phyloP scores from a whole-genome alignment of 2,797 vertebrate species.

The Phoxinus dragarum region DNA sequence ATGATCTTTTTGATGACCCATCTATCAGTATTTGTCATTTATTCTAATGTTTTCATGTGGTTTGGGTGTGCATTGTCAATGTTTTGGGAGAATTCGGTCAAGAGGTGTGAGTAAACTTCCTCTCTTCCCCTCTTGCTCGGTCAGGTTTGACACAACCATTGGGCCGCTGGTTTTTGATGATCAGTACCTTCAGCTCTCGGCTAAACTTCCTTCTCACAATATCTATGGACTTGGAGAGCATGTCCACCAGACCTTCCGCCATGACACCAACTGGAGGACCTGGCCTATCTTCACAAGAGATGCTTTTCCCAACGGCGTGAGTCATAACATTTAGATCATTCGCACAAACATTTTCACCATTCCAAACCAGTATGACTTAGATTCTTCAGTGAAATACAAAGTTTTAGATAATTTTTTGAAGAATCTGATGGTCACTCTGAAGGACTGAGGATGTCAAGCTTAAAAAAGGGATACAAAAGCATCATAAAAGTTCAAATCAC shows the following conservation, averaged over 20 bases:
- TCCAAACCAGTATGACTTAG: background rate
- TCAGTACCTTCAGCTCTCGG: conserved; percentile 93
- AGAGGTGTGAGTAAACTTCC: background rate
- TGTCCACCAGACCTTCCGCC: conserved; percentile 85
- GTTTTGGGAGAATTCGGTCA: background rate
- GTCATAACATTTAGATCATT: conserved; percentile 45
- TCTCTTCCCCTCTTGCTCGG: conserved; percentile 2
- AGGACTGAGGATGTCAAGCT: background rate
- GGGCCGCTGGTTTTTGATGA: conserved; percentile 88
- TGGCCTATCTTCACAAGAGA: conserved; percentile 94
- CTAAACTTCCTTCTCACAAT: conserved; percentile 85
- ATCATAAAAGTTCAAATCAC: background rate
- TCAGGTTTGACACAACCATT: conserved; percentile 89
- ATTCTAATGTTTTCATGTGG: background rate
- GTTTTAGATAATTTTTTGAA: background rate
- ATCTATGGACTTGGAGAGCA: conserved; percentile 96
- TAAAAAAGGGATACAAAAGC: background rate
- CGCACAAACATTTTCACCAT: background rate
- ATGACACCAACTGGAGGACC: conserved; percentile 90
- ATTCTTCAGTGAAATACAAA: background rate
- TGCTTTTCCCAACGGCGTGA: conserved; percentile 84
- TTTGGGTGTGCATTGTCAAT: background rate
- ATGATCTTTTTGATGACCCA: too few species aligned
- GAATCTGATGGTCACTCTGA: background rate
- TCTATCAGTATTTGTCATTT: background rate